Conservation (phyloP, 2,797 vertebrate genomes). For the Choloepus didactylus region DNA sequence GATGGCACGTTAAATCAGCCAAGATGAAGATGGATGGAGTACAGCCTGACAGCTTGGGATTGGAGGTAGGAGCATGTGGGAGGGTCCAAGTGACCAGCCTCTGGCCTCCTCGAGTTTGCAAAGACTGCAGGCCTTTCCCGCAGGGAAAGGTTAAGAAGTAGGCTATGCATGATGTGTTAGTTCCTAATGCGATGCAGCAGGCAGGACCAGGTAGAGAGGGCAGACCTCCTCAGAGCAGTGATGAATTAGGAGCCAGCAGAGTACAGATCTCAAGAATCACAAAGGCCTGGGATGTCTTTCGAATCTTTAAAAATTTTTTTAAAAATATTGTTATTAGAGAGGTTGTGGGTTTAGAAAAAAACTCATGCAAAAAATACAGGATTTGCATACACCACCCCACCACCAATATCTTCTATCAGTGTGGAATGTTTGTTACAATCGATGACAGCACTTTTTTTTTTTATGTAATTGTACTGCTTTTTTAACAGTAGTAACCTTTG, state of each 20-base stretch:
- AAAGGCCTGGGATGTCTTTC: neutral
- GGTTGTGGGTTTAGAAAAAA: too few relatives aligned
- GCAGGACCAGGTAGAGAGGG: neutral
- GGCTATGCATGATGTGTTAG: neutral
- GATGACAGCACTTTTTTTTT: too few relatives aligned
- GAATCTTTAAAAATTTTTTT: neutral
- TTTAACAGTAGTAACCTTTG: too few relatives aligned
- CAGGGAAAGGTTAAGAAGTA: neutral
- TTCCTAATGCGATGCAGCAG: neutral
- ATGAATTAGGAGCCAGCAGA: neutral
- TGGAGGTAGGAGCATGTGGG: neutral
- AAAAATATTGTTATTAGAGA: too few relatives aligned
- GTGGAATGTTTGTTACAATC: too few relatives aligned
- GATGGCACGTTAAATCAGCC: conserved; percentile 47
- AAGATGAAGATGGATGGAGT: neutral
- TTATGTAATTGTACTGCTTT: too few relatives aligned
- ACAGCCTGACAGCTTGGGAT: neutral
- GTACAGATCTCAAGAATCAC: neutral
- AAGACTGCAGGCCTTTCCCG: neutral
- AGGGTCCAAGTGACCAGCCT: neutral
- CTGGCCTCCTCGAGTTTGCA: neutral
- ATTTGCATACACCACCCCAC: too few relatives aligned
- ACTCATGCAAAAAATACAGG: too few relatives aligned
- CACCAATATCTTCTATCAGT: too few relatives aligned
- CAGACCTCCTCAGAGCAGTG: neutral